phyloP scores from a whole-genome alignment of 2,113 vertebrate species.

The Hystrix brachyura region DNA sequence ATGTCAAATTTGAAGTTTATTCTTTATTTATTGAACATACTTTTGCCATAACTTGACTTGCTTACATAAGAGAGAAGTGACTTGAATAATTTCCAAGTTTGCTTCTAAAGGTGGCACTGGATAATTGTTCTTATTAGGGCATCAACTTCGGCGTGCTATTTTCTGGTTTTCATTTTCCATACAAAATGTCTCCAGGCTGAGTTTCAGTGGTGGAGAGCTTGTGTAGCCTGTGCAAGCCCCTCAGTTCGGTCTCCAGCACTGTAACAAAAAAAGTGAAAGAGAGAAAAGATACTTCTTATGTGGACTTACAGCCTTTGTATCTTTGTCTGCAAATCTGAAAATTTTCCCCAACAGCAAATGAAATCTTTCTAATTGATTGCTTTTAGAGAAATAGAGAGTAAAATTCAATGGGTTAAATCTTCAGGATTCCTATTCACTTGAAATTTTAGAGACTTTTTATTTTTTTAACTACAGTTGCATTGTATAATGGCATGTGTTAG shows the following conservation, averaged over 20 bases:
- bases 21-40: not conserved
- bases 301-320: not conserved
- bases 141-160: not conserved
- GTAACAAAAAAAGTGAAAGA: not conserved
- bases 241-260: not conserved
- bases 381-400: constrained; percentile 42
- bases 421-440: not conserved
- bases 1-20: not conserved
- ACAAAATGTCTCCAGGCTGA: not conserved
- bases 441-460: not conserved
- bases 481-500: not conserved
- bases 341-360: not conserved
- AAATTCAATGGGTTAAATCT: not conserved
- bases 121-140: not conserved
- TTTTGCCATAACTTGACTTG: not conserved
- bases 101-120: not conserved
- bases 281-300: not conserved
- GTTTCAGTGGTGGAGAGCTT: not conserved
- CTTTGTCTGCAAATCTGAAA: not conserved
- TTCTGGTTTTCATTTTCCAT: not conserved
- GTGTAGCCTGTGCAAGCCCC: not conserved
- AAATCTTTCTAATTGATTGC: constrained; percentile 16
- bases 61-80: constrained; percentile 23
- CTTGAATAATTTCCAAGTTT: not conserved
- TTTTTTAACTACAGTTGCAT: not conserved